Evolutionary conservation across 2,888 invertebrate genomes (phyloP).

Genomic region (Marronus borbonicus): DNA sequence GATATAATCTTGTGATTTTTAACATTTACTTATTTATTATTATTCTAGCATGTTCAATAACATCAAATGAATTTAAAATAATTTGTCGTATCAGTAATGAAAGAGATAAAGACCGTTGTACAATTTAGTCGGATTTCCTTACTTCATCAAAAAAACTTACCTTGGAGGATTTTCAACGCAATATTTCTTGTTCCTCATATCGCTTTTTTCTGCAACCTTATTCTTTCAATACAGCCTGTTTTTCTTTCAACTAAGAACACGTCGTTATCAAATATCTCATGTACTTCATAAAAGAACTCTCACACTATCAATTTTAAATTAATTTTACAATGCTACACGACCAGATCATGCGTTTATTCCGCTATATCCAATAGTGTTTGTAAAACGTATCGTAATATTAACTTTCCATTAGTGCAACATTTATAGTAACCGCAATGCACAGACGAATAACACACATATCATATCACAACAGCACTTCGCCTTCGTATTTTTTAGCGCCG

Average conservation of each 20-base stretch:
- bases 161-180: constrained; percentile 2
- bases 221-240: not conserved
- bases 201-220: not conserved
- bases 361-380: not conserved
- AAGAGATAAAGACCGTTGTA: no score
- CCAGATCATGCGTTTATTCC: no score
- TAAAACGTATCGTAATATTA: constrained; percentile 27
- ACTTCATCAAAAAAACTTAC: not conserved
- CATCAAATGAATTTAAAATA: no score
- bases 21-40: no score
- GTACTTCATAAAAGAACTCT: not conserved
- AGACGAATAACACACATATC: not conserved
- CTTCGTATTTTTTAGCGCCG: no score
- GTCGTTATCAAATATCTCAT: no score
- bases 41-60: no score
- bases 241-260: not conserved
- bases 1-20: no score
- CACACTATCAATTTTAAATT: not conserved
- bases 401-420: constrained; percentile 34
- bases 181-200: constrained; percentile 6
- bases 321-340: not conserved
- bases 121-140: no score
- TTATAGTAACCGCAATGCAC: not conserved
- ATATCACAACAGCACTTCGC: not conserved
- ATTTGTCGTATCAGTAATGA: no score